These are phyloP conservation scores for Sus cebifrons DNA, from an alignment of 2,797 vertebrate genomes.

Conservation along the genomic window DNA sequence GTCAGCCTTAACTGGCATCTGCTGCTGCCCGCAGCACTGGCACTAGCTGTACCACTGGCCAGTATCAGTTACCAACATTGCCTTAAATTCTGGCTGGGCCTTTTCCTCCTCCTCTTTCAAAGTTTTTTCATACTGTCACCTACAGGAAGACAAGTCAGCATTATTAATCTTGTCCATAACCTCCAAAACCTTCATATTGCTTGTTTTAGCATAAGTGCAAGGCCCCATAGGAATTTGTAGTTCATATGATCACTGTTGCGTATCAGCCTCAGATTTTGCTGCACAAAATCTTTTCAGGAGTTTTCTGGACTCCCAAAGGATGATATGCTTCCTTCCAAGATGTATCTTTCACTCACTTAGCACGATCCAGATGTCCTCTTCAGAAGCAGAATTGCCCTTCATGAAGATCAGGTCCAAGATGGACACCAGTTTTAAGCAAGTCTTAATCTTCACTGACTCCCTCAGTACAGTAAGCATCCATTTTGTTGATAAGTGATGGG, in stretches of 20 bases:
- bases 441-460: background rate
- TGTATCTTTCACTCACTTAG: background rate
- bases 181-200: background rate
- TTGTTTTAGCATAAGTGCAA: background rate
- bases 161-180: background rate
- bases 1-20: background rate
- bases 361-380: background rate
- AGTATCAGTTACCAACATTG: background rate
- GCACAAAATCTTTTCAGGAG: background rate
- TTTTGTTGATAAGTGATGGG: background rate
- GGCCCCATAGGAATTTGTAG: background rate
- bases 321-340: background rate
- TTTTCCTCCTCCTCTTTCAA: background rate
- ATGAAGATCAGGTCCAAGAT: background rate
- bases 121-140: background rate
- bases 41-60: background rate
- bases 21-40: background rate
- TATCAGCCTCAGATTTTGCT: background rate
- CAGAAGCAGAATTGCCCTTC: background rate
- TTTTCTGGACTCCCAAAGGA: background rate
- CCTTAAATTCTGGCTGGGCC: slow-evolving; percentile 1
- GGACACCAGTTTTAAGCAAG: background rate
- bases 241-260: background rate
- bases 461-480: background rate
- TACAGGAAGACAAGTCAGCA: background rate